A percentile compares a stretch with the other conserved stretches of the same genome.
phyloP scores from a whole-genome alignment of 1,140 invertebrate genomes.

The Lerema accius region DNA sequence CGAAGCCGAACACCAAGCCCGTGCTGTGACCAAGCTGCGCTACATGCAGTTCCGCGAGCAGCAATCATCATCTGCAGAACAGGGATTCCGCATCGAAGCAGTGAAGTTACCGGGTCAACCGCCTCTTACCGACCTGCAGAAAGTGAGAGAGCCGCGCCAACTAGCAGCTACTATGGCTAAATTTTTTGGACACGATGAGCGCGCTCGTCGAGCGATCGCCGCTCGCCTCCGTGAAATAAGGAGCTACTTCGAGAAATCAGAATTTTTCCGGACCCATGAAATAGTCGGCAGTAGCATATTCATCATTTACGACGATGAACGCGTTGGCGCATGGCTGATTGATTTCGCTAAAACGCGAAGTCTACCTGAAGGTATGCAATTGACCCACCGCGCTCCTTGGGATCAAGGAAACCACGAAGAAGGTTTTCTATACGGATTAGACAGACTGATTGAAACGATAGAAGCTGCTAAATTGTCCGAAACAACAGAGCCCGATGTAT shows the following conservation, averaged over 20 bases:
- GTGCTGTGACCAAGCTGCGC: slow-evolving; percentile 95
- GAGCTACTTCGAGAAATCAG: slow-evolving; percentile 90
- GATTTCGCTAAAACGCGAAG: slow-evolving; percentile 96
- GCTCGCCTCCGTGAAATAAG: slow-evolving; percentile 90
- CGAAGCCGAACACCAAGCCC: slow-evolving; percentile 88
- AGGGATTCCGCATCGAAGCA: slow-evolving; percentile 98
- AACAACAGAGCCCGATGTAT: slow-evolving; percentile 66
- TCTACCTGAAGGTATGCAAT: slow-evolving; percentile 86
- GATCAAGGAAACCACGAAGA: slow-evolving; percentile 96
- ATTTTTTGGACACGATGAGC: slow-evolving; percentile 88
- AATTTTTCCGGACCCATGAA: slow-evolving; percentile 95
- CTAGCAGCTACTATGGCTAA: slow-evolving; percentile 90
- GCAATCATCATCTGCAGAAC: slow-evolving; percentile 94
- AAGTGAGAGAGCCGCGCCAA: slow-evolving; percentile 89
- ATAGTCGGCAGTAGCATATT: slow-evolving; percentile 97
- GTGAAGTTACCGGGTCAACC: slow-evolving; percentile 91
- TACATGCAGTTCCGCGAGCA: slow-evolving; percentile 98
- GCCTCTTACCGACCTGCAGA: slow-evolving; percentile 90
- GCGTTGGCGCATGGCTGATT: slow-evolving; percentile 96
- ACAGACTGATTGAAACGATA: slow-evolving; percentile 88
- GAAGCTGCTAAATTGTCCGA: slow-evolving; percentile 64
- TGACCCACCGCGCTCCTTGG: slow-evolving; percentile 92
- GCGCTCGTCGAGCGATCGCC: slow-evolving; percentile 87
- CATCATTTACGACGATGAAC: slow-evolving; percentile 94
- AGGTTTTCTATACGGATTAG: slow-evolving; percentile 95